A percentile compares a stretch with the other conserved stretches of the same genome.
Conservation (phyloP, 2,888 invertebrate species). For the Sesia bembeciformis region DNA sequence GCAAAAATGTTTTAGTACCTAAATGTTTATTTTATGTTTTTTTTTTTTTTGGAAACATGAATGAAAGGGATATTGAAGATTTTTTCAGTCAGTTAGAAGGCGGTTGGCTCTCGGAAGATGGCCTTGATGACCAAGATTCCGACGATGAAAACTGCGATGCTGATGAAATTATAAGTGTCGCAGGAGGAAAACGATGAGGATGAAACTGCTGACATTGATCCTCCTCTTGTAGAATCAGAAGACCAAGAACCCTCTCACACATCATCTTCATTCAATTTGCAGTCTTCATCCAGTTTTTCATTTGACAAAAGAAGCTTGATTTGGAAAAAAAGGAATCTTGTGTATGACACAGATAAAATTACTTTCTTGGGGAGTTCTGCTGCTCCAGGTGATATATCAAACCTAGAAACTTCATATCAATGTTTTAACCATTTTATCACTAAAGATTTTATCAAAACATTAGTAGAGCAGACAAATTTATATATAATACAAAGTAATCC, state of each 20-base stretch:
- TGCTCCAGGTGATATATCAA: slow-evolving; percentile 16
- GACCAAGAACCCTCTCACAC: slow-evolving; percentile 21
- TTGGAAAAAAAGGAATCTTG: slow-evolving; percentile 25
- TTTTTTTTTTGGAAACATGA: slow-evolving; percentile 26
- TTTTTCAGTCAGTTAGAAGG: slow-evolving; percentile 18
- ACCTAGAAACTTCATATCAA: slow-evolving; percentile 20
- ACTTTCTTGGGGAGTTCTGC: slow-evolving; percentile 25
- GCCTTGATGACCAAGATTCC: slow-evolving; percentile 23
- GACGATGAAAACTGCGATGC: slow-evolving; percentile 21
- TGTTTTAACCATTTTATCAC: slow-evolving; percentile 15
- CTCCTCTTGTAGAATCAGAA: slow-evolving; percentile 23
- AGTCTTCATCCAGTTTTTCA: slow-evolving; percentile 22
- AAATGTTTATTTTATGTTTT: slow-evolving; percentile 26
- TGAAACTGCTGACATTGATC: slow-evolving; percentile 28
- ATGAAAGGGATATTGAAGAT: slow-evolving; percentile 21
- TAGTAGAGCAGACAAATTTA: slow-evolving; percentile 12
- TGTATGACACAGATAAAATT: slow-evolving; percentile 23
- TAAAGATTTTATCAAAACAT: slow-evolving; percentile 15
- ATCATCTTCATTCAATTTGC: slow-evolving; percentile 19
- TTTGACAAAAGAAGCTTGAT: slow-evolving; percentile 30
- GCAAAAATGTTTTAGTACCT: slow-evolving; percentile 16
- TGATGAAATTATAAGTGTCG: slow-evolving; percentile 27
- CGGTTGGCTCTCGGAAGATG: slow-evolving; percentile 26
- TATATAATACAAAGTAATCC: slow-evolving; percentile 7
- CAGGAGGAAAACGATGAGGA: slow-evolving; percentile 23